These are phyloP conservation scores for Chionodraco myersi DNA, from an alignment of 2,113 vertebrate species.

Conservation along the genomic window DNA sequence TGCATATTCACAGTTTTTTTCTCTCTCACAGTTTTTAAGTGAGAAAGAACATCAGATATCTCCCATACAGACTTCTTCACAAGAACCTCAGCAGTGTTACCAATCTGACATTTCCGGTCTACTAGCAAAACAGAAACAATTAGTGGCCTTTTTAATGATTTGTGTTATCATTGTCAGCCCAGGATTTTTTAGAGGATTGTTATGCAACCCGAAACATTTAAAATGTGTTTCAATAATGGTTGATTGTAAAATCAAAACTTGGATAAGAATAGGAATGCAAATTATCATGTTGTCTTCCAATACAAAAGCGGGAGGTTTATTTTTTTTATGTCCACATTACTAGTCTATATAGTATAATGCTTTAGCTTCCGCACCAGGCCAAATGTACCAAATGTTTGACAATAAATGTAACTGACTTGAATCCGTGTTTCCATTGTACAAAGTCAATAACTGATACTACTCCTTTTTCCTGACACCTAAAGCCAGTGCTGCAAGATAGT, in stretches of 20 bases:
- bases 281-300: neutral
- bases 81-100: slow-evolving; percentile 18
- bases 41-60: slow-evolving; percentile 43
- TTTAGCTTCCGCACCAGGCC: neutral
- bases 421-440: neutral
- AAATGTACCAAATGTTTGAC: neutral
- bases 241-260: neutral
- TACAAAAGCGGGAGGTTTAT: too few relatives aligned
- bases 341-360: neutral
- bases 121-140: neutral
- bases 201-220: neutral
- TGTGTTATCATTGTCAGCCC: neutral
- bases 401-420: neutral
- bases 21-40: slow-evolving; percentile 31
- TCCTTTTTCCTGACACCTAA: neutral
- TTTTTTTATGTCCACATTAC: neutral
- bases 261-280: neutral
- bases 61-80: slow-evolving; percentile 22
- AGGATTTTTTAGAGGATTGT: neutral
- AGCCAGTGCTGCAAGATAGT: too few relatives aligned
- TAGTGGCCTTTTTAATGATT: neutral
- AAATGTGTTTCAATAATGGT: neutral
- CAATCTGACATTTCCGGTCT: neutral
- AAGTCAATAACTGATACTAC: neutral
- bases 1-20: slow-evolving; percentile 29